Percentiles rank a stretch among this genome's conserved stretches.
phyloP scores from a whole-genome alignment of 2,888 invertebrate species.

The Carcina quercana region DNA sequence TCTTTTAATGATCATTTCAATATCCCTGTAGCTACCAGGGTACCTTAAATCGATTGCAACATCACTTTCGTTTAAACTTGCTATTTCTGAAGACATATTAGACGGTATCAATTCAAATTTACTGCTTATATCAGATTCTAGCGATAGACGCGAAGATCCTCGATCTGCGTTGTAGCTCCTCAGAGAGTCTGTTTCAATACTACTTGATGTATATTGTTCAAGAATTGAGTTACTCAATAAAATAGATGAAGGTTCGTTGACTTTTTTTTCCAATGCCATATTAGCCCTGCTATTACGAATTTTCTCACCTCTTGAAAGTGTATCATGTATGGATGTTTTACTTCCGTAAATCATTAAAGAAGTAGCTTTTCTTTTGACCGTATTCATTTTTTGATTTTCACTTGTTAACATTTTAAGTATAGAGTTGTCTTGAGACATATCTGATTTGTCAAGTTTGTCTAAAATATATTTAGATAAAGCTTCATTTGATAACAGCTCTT shows the following conservation, averaged over 20 bases:
- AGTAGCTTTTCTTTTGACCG: constrained; percentile 61
- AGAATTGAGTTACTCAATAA: constrained; percentile 41
- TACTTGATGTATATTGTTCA: constrained; percentile 51
- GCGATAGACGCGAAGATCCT: constrained; percentile 60
- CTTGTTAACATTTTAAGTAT: constrained; percentile 64
- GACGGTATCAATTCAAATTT: constrained; percentile 63
- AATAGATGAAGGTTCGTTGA: constrained; percentile 33
- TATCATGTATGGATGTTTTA: constrained; percentile 66
- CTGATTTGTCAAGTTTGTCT: constrained; percentile 67
- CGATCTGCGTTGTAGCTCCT: constrained; percentile 61
- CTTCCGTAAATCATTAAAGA: constrained; percentile 70
- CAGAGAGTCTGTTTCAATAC: constrained; percentile 59
- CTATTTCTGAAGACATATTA: constrained; percentile 56
- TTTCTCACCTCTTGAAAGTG: constrained; percentile 66
- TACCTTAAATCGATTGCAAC: constrained; percentile 73
- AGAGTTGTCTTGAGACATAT: constrained; percentile 61
- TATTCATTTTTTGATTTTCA: constrained; percentile 61
- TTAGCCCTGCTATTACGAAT: constrained; percentile 62
- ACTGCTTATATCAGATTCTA: constrained; percentile 66
- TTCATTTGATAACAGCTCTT: constrained; percentile 81
- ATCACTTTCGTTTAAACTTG: constrained; percentile 56
- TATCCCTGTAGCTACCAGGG: constrained; percentile 56
- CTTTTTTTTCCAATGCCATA: constrained; percentile 47
- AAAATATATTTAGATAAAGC: constrained; percentile 64
- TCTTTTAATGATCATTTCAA: constrained; percentile 78